phyloP scores from a whole-genome alignment of 2,888 invertebrate species.

The Acanthopleura granulata region DNA sequence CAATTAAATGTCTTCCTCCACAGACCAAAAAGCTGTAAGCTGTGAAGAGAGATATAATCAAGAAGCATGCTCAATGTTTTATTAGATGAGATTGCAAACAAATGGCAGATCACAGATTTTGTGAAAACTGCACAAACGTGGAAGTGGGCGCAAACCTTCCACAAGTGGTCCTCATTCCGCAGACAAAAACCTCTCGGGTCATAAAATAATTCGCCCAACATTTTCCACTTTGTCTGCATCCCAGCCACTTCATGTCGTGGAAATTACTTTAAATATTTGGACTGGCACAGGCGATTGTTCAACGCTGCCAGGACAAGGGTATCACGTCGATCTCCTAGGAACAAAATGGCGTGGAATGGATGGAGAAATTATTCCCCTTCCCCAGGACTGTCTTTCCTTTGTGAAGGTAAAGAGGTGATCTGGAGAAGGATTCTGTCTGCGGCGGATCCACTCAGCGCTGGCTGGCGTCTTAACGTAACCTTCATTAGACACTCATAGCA shows the following conservation, averaged over 20 bases:
- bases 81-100: no score
- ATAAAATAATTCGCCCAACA: slow-evolving; percentile 2
- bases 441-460: no score
- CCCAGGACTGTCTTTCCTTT: neutral
- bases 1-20: no score
- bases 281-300: neutral
- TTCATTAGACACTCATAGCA: neutral
- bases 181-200: neutral
- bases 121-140: no score
- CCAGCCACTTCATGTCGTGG: slow-evolving; percentile 3
- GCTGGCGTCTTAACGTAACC: no score
- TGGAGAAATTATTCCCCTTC: neutral
- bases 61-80: no score
- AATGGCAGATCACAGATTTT: no score
- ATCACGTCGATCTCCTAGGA: neutral
- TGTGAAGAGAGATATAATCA: no score
- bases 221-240: neutral
- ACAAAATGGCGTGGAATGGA: slow-evolving; percentile 6
- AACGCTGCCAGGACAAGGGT: neutral
- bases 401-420: neutral
- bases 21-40: no score
- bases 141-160: no score
- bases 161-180: neutral
- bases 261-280: slow-evolving; percentile 8
- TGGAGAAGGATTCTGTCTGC: no score